Conservation (phyloP, 2,888 invertebrate genomes). For the Hermaeophaga mercurialis region DNA sequence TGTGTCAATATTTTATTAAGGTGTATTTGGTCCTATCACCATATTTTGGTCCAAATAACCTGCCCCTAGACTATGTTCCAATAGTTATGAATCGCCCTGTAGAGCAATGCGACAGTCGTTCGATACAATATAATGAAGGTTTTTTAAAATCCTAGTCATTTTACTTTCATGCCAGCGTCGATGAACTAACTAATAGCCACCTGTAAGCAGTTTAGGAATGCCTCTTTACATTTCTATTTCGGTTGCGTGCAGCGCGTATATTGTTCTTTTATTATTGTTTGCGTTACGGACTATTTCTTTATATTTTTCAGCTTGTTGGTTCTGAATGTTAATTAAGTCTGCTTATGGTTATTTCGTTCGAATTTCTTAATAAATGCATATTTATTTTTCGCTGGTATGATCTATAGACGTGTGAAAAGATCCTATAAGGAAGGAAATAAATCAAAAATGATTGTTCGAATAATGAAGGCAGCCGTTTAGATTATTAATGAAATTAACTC, state of each 20-base stretch:
- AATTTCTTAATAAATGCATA: constrained; percentile 11
- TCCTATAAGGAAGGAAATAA: neutral
- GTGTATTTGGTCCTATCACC: too few relatives aligned
- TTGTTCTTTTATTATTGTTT: constrained; percentile 23
- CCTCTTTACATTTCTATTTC: neutral
- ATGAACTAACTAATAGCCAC: constrained; percentile 3
- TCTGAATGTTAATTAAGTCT: constrained; percentile 17
- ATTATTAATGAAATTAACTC: too few relatives aligned
- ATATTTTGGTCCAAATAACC: too few relatives aligned
- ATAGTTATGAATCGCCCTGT: too few relatives aligned
- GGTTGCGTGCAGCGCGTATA: constrained; percentile 9
- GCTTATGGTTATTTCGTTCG: constrained; percentile 5
- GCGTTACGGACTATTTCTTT: constrained; percentile 23
- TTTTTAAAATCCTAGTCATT: neutral
- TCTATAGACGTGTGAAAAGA: constrained; percentile 20
- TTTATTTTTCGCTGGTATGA: constrained; percentile 2
- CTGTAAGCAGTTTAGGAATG: constrained; percentile 3
- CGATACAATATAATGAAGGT: too few relatives aligned
- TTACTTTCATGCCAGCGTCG: constrained; percentile 5
- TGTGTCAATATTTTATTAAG: too few relatives aligned
- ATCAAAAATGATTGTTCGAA: neutral
- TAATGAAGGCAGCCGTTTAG: too few relatives aligned
- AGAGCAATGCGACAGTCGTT: too few relatives aligned
- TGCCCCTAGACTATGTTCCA: too few relatives aligned
- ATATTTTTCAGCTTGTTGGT: constrained; percentile 19